Evolutionary conservation across 2,888 invertebrate genomes (phyloP), one percentile per base, ranked within the genome.

Genomic region (Hipparchia sbordonii): DNA sequence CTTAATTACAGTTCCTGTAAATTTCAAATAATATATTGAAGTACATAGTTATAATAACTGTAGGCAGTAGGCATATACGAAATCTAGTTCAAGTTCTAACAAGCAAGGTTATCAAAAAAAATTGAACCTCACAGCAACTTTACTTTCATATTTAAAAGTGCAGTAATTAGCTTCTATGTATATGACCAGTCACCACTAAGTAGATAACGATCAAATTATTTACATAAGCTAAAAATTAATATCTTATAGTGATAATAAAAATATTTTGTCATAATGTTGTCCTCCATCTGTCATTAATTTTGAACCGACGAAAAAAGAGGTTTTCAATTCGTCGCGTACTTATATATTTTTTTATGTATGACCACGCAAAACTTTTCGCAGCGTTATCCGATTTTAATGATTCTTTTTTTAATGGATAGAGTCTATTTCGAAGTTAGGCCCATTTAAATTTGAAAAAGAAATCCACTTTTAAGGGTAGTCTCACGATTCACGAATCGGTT

Each of bases 121-220:
- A 65, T 45, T 10, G 9, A 39, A 3, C 60, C 51, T 52, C 33
- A 63, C 39, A 46, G 33, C 59, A 60, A 71, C 71, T 39, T 39
- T 65, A 54, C 65, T 71, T 71, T 63, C 71, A 59, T 66, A 66
- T 57, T 66, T 51, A 71, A 51, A 65, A 56, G 45, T 71, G 6
- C 52, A 52, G 10, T 12, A 67, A 8, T 9, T 67, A 54, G 10
- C 45, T 48, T 7, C 48, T 48, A 39, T 5, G 2, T 39, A 8
- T 48, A 48, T 48, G 6, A 48, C 48, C 46, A 61, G 10, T 52
- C 39, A 23, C 10, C 52, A 12, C 1, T 8, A n/a, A 46, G 8
- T 52, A 48, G 71, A 71, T 67, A 61, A 46, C 23, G 52, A 60
- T 61, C 61, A 23, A 67, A 54, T 56, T 67, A 71, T 67, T 23